Conservation (phyloP, 2,888 invertebrate species). For the Electrophaes corylata region DNA sequence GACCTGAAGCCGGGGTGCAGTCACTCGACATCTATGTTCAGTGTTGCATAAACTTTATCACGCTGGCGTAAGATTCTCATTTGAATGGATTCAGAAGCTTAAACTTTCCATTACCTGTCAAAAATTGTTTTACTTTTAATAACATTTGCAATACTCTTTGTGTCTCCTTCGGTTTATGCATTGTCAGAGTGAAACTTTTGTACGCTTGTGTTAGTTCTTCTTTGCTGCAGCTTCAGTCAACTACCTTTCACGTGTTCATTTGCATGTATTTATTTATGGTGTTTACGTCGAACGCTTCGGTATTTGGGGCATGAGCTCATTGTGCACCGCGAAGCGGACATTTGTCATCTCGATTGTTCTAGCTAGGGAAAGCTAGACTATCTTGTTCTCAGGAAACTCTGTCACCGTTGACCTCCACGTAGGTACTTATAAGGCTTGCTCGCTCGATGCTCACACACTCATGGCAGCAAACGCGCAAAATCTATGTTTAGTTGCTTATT, state of each 20-base stretch:
- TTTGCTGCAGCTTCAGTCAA: slow-evolving; percentile 46
- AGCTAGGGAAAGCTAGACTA: slow-evolving; percentile 34
- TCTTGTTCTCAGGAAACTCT: slow-evolving; percentile 23
- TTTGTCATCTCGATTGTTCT: slow-evolving; percentile 38
- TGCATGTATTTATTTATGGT: slow-evolving; percentile 52
- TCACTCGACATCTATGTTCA: background rate
- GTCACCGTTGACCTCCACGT: slow-evolving; percentile 28
- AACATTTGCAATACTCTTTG: background rate
- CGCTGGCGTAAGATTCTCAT: background rate
- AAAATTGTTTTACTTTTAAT: background rate
- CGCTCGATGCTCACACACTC: background rate
- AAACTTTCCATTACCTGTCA: background rate
- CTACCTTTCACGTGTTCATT: slow-evolving; percentile 43
- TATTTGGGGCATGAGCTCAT: slow-evolving; percentile 57
- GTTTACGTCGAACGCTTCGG: slow-evolving; percentile 52
- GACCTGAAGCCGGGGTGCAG: slow-evolving; percentile 38
- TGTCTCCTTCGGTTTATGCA: background rate
- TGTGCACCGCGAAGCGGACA: slow-evolving; percentile 36
- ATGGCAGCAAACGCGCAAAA: background rate
- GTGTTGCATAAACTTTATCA: background rate
- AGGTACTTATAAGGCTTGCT: slow-evolving; percentile 18
- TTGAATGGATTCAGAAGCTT: background rate
- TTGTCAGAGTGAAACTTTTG: slow-evolving; percentile 3
- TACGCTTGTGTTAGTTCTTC: background rate
- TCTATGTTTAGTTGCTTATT: background rate